phyloP scores from a whole-genome alignment of 2,888 invertebrate species.

The Rhorus exstirpatorius region DNA sequence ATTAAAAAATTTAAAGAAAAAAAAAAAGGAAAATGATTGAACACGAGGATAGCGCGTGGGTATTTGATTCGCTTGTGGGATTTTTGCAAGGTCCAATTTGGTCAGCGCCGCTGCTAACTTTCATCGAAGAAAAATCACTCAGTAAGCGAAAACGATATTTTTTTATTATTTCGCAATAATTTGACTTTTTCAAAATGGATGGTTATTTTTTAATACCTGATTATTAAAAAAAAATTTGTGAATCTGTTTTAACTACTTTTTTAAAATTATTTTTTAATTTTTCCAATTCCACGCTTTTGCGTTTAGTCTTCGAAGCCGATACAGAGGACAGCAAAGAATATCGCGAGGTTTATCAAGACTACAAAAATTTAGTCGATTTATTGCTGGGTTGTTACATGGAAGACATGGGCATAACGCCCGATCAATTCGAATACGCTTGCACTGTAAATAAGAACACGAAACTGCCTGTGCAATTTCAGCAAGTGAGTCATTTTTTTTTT shows the following conservation, averaged over 20 bases:
- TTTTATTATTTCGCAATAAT: not conserved
- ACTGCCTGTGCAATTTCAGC: conserved; percentile 87
- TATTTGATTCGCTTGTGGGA: conserved; percentile 96
- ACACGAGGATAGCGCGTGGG: conserved; percentile 92
- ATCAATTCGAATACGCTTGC: conserved; percentile 95
- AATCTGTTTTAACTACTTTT: no score
- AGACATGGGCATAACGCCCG: conserved; percentile 95
- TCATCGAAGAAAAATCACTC: conserved; percentile 96
- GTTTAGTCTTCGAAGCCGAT: conserved; percentile 95
- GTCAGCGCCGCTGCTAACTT: conserved; percentile 96
- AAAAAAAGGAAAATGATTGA: conserved; percentile 75
- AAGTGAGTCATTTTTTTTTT: conserved; percentile 82
- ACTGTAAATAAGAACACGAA: conserved; percentile 85
- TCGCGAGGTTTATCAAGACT: conserved; percentile 93
- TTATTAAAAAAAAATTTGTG: no score
- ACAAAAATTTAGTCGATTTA: conserved; percentile 95
- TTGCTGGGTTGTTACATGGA: conserved; percentile 97
- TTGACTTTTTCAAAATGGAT: conserved; percentile 9
- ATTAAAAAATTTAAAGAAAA: conserved; percentile 14
- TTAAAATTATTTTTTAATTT: no score
- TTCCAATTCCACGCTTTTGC: conserved; percentile 41
- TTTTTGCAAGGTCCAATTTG: conserved; percentile 97
- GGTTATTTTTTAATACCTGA: not conserved
- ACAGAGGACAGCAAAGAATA: conserved; percentile 92
- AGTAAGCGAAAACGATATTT: conserved; percentile 87